Percentiles rank a stretch among this genome's conserved stretches.
Evolutionary conservation across 2,888 invertebrate genomes (phyloP).

Genomic region (Chirona hameri): DNA sequence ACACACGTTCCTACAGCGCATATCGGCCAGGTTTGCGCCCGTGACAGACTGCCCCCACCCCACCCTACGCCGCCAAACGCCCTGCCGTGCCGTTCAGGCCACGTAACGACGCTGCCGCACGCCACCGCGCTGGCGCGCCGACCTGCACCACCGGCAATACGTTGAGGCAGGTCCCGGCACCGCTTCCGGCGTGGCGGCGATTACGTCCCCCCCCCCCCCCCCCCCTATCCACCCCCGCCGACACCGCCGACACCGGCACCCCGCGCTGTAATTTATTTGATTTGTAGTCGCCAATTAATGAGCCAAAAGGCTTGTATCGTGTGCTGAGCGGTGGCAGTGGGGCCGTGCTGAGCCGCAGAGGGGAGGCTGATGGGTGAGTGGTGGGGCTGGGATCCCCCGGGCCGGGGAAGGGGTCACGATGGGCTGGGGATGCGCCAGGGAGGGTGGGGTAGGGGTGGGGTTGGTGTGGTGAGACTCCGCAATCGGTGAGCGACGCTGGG

Average conservation of each 20-base stretch:
- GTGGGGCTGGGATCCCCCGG: background rate
- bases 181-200: background rate
- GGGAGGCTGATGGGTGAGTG: too few species aligned
- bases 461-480: too few species aligned
- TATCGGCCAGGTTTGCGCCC: too few species aligned
- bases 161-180: background rate
- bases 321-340: background rate
- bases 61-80: too few species aligned
- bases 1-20: too few species aligned
- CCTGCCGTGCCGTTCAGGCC: background rate
- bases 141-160: background rate
- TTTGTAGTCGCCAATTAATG: constrained; percentile 8
- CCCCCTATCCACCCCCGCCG: background rate
- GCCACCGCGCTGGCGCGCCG: background rate
- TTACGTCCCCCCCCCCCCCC: background rate
- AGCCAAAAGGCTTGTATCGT: background rate
- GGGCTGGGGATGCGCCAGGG: background rate
- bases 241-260: background rate
- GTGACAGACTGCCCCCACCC: too few species aligned
- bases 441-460: background rate
- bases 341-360: background rate
- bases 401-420: background rate
- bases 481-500: too few species aligned
- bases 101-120: background rate
- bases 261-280: background rate